Base-by-base conservation (phyloP, 2,797 vertebrate genomes). In the Urophycis tenuis region DNA sequence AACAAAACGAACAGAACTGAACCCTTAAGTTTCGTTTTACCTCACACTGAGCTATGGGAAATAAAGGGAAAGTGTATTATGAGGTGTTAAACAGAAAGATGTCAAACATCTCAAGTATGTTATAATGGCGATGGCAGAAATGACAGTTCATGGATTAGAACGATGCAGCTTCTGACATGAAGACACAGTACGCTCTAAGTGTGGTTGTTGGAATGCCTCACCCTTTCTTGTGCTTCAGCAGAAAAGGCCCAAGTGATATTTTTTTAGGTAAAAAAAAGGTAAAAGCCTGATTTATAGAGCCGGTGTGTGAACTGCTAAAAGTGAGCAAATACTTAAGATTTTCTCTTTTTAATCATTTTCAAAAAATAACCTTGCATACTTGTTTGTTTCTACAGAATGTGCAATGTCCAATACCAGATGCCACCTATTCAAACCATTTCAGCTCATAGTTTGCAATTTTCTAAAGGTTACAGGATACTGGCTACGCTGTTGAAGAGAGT, bases 391-490 rank as follows among this genome's bases (percentile, higher is more conserved):
- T 2, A 49, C 74, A 34, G 31, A 9, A 53, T 35, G 8, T 72
- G 75, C 25, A 17, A 76, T 72, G 32, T 83, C 35, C 22, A 19
- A 29, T 14, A 31, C 74, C 71, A 79, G 73, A 80, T 67, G 60
- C 25, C 60, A 72, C 75, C 31, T 79, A 81, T 83, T 81, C 45
- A 25, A 73, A 45, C 22, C 81, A 85, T 79, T 87, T 87, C 72
- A 81, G 77, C 77, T 25, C 74, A 79, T 78, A 82, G 81, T 88
- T 77, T 85, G 84, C 81, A 84, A 84, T 86, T 87, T 88, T 88
- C 82, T 77, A 91, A 91, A 91, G 88, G 89, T 90, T 88, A 84
- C 80, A 49, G 41, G 30, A 31, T 41, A 83, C 80, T 84, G 83
- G 75, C 80, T 79, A 75, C 81, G 82, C 87, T 89, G 88, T 79